These are phyloP conservation scores for human DNA, from an alignment of 2,113 vertebrate species.

Conservation along the genomic window GRCh38 chr3:144703501-144704000, in stretches of 20 bases:
- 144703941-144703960: neutral
- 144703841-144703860: neutral
- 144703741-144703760: neutral
- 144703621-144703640: neutral
- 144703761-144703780: neutral
- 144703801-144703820: neutral
- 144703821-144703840: constrained; percentile 14
- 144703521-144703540: neutral
- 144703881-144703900: neutral
- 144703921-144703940: neutral
- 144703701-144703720: neutral
- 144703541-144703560: neutral
- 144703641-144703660: neutral
- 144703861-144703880: neutral
- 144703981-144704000: neutral
- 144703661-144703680: neutral
- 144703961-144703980: neutral
- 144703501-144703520: neutral
- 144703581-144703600: neutral
- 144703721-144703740: neutral
- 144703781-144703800: neutral
- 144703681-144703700: neutral
- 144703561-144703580: neutral
- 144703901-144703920: neutral
- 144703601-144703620: neutral